Percentiles rank a stretch among this genome's conserved stretches.
Evolutionary conservation across 2,113 vertebrate genomes (phyloP).

Genomic region (Sus scrofa): DNA sequence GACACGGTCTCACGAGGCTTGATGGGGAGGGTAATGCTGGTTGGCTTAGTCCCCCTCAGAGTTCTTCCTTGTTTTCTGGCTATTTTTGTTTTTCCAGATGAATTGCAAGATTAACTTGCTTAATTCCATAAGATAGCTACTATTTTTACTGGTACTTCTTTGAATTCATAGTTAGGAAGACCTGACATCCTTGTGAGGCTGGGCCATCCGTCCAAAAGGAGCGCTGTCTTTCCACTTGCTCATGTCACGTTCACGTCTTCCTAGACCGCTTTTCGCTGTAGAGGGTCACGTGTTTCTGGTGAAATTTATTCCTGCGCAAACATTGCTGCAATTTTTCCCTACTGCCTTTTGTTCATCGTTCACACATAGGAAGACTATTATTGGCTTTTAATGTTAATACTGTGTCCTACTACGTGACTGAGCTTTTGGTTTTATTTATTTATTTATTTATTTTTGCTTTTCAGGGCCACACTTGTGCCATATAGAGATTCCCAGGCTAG

Average conservation of each 20-base stretch:
- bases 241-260: neutral
- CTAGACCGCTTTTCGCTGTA: neutral
- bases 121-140: neutral
- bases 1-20: neutral
- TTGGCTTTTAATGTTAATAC: neutral
- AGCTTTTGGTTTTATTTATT: neutral
- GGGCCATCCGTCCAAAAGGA: neutral
- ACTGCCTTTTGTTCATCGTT: rapidly evolving
- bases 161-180: neutral
- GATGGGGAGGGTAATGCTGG: rapidly evolving
- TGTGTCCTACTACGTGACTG: neutral
- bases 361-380: neutral
- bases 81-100: neutral
- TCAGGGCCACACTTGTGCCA: too few species aligned
- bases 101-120: neutral
- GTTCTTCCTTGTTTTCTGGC: neutral
- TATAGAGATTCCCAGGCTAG: too few species aligned
- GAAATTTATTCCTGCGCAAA: neutral
- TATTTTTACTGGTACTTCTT: neutral
- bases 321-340: neutral
- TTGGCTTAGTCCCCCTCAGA: rapidly evolving
- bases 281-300: neutral
- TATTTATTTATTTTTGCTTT: too few species aligned
- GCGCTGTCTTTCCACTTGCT: neutral
- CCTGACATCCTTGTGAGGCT: neutral